Evolutionary conservation across 2,888 invertebrate species (phyloP), one percentile per base, ranked within the genome.

Genomic region (Philopedon plagiatum): DNA sequence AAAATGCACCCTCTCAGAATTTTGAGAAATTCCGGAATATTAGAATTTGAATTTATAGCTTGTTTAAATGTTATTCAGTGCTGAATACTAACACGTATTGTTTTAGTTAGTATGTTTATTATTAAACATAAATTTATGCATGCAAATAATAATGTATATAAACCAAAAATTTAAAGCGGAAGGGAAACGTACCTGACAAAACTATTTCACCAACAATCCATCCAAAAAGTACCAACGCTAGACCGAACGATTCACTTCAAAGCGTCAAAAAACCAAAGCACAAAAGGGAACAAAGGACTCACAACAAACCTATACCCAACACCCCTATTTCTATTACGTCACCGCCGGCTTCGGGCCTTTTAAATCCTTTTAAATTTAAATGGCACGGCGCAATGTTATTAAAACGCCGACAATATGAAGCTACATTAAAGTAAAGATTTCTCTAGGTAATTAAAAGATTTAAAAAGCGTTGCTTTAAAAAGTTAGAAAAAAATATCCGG

Each of bases 221-320:
- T 0, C 5, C 23, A 29, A 54, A 51, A 54, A 54, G 51, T 26
- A 29, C 13, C 9, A 5, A 29, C 29, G 29, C 29, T 29, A 29
- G 29, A n/a, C 21, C n/a, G 1, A 49, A 51, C 51, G 11, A n/a
- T 2, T n/a, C 51, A 29, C 51, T 13, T 1, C 13, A 29, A 18
- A 54, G 29, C 51, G 29, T 54, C 4, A 29, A 54, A 54, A 54
- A 29, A 54, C 15, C 1, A 26, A 54, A 7, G 49, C 29, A 15
- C 15, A 19, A 57, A 9, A 63, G 32, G 5, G 51, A 51, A 63
- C 63, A 63, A 63, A 63, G 63, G 54, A 63, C 51, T 15, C 51
- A 23, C n/a, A 15, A 29, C 9, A 54, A 54, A 54, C 51, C 51
- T 54, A 29, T 29, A 32, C 51, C 51, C 51, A 54, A 54, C 56